Base-by-base conservation (phyloP, 1,140 invertebrate genomes). In the Brachystomella parvula region DNA sequence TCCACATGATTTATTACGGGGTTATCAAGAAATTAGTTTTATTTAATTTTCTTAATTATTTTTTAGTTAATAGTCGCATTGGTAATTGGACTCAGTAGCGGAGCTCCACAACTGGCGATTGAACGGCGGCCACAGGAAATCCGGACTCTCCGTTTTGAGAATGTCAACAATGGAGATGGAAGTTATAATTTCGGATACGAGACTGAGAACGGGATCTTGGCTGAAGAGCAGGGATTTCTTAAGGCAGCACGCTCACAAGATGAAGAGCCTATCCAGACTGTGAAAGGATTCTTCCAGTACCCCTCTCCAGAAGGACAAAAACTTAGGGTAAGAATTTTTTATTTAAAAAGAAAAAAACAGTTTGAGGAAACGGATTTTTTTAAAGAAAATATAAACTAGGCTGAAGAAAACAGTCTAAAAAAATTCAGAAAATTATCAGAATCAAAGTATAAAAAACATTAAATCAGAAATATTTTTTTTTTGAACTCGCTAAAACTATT, bases 131-230 rank as follows among this genome's bases (percentile, higher is more conserved):
- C 15, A 60, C 28, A 57, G 28, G 56, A 67, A 47, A 31, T 72
- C 26, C 61, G 64, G 9, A 65, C 69, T 31, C 33, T 72, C 33
- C 64, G 64, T 31, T 61, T 32, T 39, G 70, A 72, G 31, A 64
- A 67, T 30, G 67, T 66, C 30, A 72, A 72, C 44, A 58, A 64
- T 24, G 70, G 70, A 28, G 67, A 69, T 32, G 70, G 70, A 44
- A 65, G 64, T 53, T 72, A 66, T 61, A 33, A 47, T 28, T 72
- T 39, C 47, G 33, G 61, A 19, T 64, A 60, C 53, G 70, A 72
- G 47, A 35, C 61, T 26, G 66, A 64, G 47, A 67, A 72, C 56
- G 70, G 70, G 64, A 66, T 47, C 28, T 64, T 57, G 21, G 33
- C 32, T 17, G 64, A 66, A 57, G 61, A 72, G 44, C 66, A 68